These are phyloP conservation scores for Rambutsinella grinnellia DNA, from an alignment of 2,888 invertebrate genomes.

Conservation along the genomic window DNA sequence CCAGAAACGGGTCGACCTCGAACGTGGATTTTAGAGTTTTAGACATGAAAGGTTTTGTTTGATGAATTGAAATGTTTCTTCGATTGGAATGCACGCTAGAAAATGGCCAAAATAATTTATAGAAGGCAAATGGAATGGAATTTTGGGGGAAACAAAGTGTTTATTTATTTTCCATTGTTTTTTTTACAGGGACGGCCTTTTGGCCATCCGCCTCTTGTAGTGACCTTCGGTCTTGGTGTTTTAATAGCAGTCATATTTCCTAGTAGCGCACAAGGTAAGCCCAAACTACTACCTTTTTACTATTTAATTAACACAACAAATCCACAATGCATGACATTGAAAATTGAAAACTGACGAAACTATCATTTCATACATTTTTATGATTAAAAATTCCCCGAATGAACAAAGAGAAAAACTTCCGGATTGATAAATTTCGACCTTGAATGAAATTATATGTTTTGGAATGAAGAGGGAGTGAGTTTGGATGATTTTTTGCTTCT, in stretches of 20 bases:
- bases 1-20: no score
- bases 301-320: not conserved
- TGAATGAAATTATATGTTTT: not conserved
- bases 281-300: not conserved
- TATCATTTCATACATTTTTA: not conserved
- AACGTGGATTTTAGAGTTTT: no score
- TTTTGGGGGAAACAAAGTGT: not conserved
- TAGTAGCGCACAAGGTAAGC: constrained; percentile 64
- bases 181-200: constrained; percentile 64
- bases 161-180: constrained; percentile 11
- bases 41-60: not conserved
- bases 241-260: constrained; percentile 63
- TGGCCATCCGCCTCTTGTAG: constrained; percentile 63
- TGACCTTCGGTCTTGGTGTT: constrained; percentile 62
- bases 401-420: not conserved
- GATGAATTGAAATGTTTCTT: not conserved
- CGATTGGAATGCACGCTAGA: not conserved
- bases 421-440: not conserved
- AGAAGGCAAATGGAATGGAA: not conserved
- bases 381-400: not conserved
- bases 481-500: not conserved
- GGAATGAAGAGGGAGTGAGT: no score
- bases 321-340: not conserved
- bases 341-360: no score
- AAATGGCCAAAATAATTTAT: not conserved